Base-by-base conservation (phyloP, 2,888 invertebrate species). In the Dasypolia templi region DNA sequence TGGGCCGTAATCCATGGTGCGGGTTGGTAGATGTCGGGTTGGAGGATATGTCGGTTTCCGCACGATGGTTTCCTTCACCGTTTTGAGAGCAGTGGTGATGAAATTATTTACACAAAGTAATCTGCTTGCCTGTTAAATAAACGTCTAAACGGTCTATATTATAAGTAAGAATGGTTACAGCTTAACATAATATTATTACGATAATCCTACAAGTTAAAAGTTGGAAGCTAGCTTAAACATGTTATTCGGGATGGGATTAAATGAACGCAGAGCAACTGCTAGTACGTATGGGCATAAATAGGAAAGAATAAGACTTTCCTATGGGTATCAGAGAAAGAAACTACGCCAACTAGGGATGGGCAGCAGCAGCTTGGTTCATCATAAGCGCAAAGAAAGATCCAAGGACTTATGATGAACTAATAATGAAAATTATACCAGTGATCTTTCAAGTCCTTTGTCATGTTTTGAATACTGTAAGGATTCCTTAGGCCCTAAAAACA, bases 111-210 rank as follows among this genome's bases (percentile, higher is more conserved):
- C n/a, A n/a, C n/a, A n/a, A n/a, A n/a, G n/a, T n/a, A n/a, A n/a
- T n/a, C n/a, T n/a, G n/a, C n/a, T n/a, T n/a, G n/a, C n/a, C n/a
- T n/a, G n/a, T n/a, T n/a, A n/a, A n/a, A n/a, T n/a, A n/a, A n/a
- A n/a, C n/a, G n/a, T n/a, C n/a, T n/a, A n/a, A 63, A 74, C 53
- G 58, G 29, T 35, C 42, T 62, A 51, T 44, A 76, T 56, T 61
- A 49, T 64, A 73, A 72, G 69, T 65, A 44, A 68, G 35, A 75
- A 71, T 63, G 68, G 59, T 66, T 51, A 22, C 35, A 55, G 71
- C 75, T 82, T 75, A 85, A 66, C 61, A 72, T 82, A 79, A 75
- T 75, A 72, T 72, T 71, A 62, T 62, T 79, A 56, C 49, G n/a
- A 42, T 67, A 83, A 70, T 32, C 42, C 29, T 56, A 53, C 22